Evolutionary conservation across 2,113 vertebrate genomes (phyloP).

Genomic region (Eretmochelys imbricata): DNA sequence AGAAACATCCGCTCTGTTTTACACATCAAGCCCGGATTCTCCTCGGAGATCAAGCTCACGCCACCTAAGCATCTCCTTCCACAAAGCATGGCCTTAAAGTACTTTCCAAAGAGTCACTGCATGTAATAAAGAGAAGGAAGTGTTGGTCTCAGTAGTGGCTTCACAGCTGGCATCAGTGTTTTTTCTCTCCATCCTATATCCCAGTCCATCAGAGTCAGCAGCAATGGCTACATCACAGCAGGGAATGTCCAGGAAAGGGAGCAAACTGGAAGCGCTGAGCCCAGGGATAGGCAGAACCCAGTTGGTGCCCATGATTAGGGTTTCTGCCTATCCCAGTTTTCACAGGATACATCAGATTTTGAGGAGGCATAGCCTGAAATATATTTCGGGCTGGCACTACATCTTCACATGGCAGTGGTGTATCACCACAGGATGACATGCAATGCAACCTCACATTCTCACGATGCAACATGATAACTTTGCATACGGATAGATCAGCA

Average conservation of each 20-base stretch:
- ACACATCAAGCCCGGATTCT: not conserved
- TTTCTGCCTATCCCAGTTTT: not conserved
- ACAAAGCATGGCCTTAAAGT: not conserved
- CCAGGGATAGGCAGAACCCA: not conserved
- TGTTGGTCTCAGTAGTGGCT: not conserved
- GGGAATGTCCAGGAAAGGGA: not conserved
- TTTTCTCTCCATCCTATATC: not conserved
- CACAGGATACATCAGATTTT: not conserved
- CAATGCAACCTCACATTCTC: not conserved
- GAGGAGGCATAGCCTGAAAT: not conserved
- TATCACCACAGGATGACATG: not conserved
- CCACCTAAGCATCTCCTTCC: not conserved
- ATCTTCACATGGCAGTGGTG: not conserved
- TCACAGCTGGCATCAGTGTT: not conserved
- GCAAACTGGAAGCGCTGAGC: not conserved
- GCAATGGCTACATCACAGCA: not conserved
- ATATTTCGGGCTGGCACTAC: not conserved
- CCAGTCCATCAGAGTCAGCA: not conserved
- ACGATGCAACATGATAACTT: not conserved
- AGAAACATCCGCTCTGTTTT: not conserved
- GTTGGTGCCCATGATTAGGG: not conserved
- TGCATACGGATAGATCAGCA: not conserved
- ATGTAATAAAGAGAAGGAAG: not conserved
- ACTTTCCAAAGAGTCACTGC: not conserved
- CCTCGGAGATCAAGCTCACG: not conserved